Conservation (phyloP, 2,797 vertebrate genomes). For the Nyctibius grandis region DNA sequence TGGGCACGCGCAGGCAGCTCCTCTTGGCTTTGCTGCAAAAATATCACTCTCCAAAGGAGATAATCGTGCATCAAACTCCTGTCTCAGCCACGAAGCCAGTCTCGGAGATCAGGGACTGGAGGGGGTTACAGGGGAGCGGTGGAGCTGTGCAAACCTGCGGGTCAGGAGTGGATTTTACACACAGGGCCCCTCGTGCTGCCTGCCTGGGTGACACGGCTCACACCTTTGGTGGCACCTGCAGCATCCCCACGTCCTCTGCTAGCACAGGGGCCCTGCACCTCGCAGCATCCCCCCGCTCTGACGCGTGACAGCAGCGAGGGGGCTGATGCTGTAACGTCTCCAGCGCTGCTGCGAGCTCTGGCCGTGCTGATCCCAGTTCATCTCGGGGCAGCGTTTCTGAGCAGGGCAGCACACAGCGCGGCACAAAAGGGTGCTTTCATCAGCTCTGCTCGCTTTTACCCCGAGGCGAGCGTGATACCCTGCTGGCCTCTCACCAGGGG, state of each 20-base stretch:
- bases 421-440: neutral
- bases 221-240: neutral
- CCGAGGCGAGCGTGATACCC: accelerated
- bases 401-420: neutral
- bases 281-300: neutral
- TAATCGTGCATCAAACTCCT: accelerated
- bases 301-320: accelerated
- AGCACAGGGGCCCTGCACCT: too few species aligned
- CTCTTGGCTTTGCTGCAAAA: neutral
- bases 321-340: neutral
- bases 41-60: neutral
- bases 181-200: neutral
- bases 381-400: neutral
- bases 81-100: accelerated
- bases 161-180: neutral
- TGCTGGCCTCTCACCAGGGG: accelerated
- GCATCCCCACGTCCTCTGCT: too few species aligned
- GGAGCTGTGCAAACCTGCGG: neutral
- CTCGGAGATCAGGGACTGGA: neutral
- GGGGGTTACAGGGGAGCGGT: neutral
- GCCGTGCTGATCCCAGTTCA: neutral
- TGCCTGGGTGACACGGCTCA: neutral
- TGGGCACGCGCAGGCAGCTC: neutral
- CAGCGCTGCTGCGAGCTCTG: accelerated
- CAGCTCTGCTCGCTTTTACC: neutral